Conservation (phyloP, 2,888 invertebrate genomes). For the Ernsta delagoae region DNA sequence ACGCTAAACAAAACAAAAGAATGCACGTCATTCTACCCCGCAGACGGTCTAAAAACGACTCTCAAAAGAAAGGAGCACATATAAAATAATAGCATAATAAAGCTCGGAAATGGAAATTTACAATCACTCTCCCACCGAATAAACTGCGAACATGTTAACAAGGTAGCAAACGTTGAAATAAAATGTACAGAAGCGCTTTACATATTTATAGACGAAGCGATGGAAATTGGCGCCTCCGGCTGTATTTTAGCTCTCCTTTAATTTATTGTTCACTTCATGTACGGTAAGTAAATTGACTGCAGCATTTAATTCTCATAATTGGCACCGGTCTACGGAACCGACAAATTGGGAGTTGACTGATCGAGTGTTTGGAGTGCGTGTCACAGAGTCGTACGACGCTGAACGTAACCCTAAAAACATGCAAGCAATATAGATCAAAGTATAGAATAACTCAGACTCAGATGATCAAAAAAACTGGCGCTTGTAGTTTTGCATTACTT, state of each 20-base stretch:
- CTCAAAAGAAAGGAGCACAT: conserved; percentile 33
- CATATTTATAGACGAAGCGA: conserved; percentile 62
- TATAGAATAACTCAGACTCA: no score
- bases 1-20: conserved; percentile 29
- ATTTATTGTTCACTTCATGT: conserved; percentile 60
- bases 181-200: conserved; percentile 43
- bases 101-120: conserved; percentile 47
- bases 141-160: conserved; percentile 58
- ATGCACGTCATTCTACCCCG: conserved; percentile 27
- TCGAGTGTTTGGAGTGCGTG: conserved; percentile 44
- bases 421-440: no score
- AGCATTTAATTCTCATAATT: conserved; percentile 57
- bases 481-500: no score
- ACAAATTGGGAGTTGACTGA: conserved; percentile 48
- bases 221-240: conserved; percentile 64
- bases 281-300: conserved; percentile 57
- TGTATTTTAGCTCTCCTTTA: conserved; percentile 63
- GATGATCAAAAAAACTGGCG: no score
- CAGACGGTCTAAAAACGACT: conserved; percentile 34
- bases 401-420: conserved; percentile 2
- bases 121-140: conserved; percentile 48
- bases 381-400: not conserved
- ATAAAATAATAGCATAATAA: conserved; percentile 35
- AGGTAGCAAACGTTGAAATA: conserved; percentile 48
- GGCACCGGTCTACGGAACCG: conserved; percentile 51